These are phyloP conservation scores for Plecturocebus donacophilus DNA, from an alignment of 2,113 vertebrate species.

Conservation along the genomic window DNA sequence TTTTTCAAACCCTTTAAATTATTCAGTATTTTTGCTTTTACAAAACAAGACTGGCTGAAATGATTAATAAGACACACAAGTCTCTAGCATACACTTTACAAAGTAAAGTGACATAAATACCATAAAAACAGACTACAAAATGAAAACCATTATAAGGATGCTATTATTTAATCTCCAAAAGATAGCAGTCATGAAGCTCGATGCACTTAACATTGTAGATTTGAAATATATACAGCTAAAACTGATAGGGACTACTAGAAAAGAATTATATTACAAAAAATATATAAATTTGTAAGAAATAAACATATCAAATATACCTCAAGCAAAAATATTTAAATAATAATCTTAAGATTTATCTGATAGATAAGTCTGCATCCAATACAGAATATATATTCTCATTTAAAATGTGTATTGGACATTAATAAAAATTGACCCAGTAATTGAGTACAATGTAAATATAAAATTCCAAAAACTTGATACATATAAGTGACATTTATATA, in stretches of 20 bases:
- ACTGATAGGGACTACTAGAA: neutral
- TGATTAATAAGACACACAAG: neutral
- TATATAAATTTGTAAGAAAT: neutral
- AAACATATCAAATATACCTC: neutral
- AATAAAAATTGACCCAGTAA: neutral
- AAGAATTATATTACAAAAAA: slow-evolving; percentile 18
- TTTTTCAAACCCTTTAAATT: neutral
- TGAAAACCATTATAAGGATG: neutral
- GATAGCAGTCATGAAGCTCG: neutral
- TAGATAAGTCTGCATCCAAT: neutral
- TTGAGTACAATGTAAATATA: neutral
- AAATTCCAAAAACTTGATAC: neutral
- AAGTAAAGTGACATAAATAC: neutral
- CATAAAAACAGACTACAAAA: neutral
- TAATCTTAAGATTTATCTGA: neutral
- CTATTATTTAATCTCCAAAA: neutral
- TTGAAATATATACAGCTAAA: slow-evolving; percentile 17
- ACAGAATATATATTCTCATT: neutral
- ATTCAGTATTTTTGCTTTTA: neutral
- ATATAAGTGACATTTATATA: neutral
- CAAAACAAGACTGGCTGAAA: neutral
- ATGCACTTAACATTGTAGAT: neutral
- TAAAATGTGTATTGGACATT: neutral
- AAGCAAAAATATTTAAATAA: neutral
- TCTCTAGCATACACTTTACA: neutral